Conservation (phyloP, 2,888 invertebrate genomes). For the Eupeodes luniger region DNA sequence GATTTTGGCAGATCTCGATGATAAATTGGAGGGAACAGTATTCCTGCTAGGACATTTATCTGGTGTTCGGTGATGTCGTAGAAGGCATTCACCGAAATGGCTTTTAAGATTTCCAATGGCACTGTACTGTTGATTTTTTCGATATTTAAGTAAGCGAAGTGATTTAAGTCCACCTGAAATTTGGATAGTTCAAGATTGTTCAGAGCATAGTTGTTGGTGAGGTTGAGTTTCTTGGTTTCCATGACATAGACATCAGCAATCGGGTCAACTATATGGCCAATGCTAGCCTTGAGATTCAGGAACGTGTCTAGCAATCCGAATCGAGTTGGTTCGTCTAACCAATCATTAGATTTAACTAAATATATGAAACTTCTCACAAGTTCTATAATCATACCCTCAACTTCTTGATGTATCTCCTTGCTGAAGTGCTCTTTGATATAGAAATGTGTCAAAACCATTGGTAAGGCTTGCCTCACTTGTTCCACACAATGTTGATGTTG, state of each 20-base stretch:
- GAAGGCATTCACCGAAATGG: constrained; percentile 80
- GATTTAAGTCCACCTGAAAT: constrained; percentile 76
- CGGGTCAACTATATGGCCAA: constrained; percentile 78
- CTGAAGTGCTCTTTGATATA: constrained; percentile 78
- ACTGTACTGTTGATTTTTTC: constrained; percentile 73
- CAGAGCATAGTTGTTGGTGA: constrained; percentile 77
- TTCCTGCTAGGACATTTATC: constrained; percentile 81
- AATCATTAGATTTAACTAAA: constrained; percentile 78
- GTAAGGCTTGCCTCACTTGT: not conserved
- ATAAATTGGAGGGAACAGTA: constrained; percentile 80
- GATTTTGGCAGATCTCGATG: constrained; percentile 80
- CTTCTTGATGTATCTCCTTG: constrained; percentile 77
- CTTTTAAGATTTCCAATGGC: constrained; percentile 79
- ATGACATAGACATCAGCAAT: constrained; percentile 78
- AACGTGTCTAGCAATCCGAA: constrained; percentile 77
- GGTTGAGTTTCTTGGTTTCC: constrained; percentile 77
- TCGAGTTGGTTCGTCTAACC: constrained; percentile 80
- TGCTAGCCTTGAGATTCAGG: constrained; percentile 79
- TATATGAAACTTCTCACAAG: constrained; percentile 77
- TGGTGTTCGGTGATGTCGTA: constrained; percentile 81
- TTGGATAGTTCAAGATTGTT: constrained; percentile 78
- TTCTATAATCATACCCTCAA: constrained; percentile 78
- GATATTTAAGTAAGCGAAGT: constrained; percentile 78
- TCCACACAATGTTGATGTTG: constrained; percentile 31
- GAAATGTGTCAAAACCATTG: constrained; percentile 30